These are phyloP conservation scores for Callocephalon fimbriatum DNA, from an alignment of 2,113 vertebrate genomes.

Conservation along the genomic window DNA sequence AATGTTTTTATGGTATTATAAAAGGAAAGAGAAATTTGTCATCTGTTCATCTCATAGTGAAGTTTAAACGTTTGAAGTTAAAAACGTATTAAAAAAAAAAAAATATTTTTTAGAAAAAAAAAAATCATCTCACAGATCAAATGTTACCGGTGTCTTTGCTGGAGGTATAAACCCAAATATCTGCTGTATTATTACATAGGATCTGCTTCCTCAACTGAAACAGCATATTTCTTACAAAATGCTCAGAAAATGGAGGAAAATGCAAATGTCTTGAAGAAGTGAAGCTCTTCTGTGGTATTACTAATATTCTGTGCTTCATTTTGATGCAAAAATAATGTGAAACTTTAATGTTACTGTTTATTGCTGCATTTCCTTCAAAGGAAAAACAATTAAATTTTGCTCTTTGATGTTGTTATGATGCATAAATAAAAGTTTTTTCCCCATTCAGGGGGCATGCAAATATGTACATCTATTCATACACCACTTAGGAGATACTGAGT, in stretches of 20 bases:
- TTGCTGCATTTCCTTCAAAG: not conserved
- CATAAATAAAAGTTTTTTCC: constrained; percentile 23
- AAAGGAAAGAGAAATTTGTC: not conserved
- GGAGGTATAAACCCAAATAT: not conserved
- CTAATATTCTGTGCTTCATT: not conserved
- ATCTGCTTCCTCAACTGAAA: not conserved
- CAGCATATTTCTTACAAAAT: not conserved
- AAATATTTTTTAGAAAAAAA: not conserved
- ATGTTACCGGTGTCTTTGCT: not conserved
- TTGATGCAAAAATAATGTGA: not conserved
- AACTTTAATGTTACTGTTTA: not conserved
- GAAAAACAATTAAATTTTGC: not conserved
- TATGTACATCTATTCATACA: not conserved
- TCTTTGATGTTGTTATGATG: not conserved
- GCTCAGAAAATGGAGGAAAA: not conserved
- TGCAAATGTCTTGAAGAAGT: not conserved
- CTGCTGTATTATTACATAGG: not conserved
- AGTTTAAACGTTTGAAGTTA: not conserved
- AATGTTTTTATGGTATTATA: not conserved
- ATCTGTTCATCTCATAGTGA: not conserved
- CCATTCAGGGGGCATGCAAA: not conserved
- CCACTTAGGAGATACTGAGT: not conserved
- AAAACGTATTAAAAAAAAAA: not conserved
- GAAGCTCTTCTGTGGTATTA: not conserved
- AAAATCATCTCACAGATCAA: not conserved